phyloP scores from a whole-genome alignment of 2,888 invertebrate genomes.

The Eilema depressum region DNA sequence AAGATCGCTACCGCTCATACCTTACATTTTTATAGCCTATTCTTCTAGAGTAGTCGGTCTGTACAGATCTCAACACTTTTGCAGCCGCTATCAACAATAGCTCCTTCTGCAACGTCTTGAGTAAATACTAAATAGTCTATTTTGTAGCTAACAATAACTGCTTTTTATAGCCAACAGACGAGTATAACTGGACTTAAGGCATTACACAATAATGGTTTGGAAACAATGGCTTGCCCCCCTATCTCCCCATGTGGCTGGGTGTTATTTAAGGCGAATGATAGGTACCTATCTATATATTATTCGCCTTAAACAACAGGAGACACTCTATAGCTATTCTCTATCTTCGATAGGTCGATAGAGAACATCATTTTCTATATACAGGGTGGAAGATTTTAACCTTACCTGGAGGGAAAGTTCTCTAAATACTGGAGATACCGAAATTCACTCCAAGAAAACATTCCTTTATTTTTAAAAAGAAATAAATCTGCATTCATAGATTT shows the following conservation, averaged over 20 bases:
- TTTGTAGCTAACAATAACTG: slow-evolving; percentile 41
- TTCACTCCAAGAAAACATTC: too few species aligned
- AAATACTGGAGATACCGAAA: too few species aligned
- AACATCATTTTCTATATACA: too few species aligned
- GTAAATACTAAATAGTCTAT: slow-evolving; percentile 36
- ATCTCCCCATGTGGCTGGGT: background rate
- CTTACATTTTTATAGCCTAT: slow-evolving; percentile 22
- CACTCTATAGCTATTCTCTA: too few species aligned
- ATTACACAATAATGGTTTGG: slow-evolving; percentile 1
- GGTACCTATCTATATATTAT: too few species aligned
- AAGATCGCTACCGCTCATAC: slow-evolving; percentile 24
- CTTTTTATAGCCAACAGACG: slow-evolving; percentile 38
- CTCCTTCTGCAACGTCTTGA: slow-evolving; percentile 32
- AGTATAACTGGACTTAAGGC: slow-evolving; percentile 22
- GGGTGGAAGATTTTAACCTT: too few species aligned
- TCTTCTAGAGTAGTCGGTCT: slow-evolving; percentile 32
- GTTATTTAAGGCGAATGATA: background rate
- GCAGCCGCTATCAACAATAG: slow-evolving; percentile 44
- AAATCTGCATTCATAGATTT: too few species aligned
- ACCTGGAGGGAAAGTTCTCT: too few species aligned
- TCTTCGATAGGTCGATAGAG: too few species aligned
- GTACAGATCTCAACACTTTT: slow-evolving; percentile 43
- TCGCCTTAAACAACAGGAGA: too few species aligned
- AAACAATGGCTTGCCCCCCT: slow-evolving; percentile 1
- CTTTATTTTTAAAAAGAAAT: too few species aligned